Evolutionary conservation across 2,797 vertebrate species (phyloP).

Genomic region (Cossypha niveicapilla): DNA sequence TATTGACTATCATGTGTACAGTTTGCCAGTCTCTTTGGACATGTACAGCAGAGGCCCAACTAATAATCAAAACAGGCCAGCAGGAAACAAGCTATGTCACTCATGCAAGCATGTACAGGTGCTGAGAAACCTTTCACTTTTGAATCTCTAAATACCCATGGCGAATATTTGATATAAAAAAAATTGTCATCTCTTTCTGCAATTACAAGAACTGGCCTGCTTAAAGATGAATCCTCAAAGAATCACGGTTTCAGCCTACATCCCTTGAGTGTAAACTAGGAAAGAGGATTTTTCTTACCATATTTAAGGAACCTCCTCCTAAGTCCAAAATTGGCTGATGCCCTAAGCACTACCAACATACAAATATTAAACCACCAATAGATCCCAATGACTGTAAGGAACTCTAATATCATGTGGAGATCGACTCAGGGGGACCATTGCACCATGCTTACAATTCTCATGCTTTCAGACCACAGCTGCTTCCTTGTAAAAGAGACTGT

Average conservation of each 20-base stretch:
- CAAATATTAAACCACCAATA: neutral
- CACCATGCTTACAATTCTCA: neutral
- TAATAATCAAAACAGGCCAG: neutral
- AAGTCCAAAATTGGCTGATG: neutral
- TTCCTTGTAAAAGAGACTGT: neutral
- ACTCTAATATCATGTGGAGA: neutral
- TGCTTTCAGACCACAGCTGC: neutral
- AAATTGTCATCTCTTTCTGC: neutral
- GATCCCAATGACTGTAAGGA: neutral
- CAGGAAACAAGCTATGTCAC: neutral
- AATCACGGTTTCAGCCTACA: neutral
- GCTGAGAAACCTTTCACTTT: neutral
- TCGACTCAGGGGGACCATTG: fast-evolving
- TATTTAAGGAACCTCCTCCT: neutral
- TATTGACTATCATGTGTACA: neutral
- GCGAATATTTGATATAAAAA: neutral
- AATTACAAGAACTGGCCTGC: fast-evolving
- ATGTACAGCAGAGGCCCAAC: neutral
- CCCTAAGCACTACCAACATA: neutral
- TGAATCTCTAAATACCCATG: neutral
- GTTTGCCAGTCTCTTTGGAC: neutral
- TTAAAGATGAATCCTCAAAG: neutral
- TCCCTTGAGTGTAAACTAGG: neutral
- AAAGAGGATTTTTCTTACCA: neutral
- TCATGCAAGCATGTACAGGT: neutral